Base-by-base conservation (phyloP, 2,888 invertebrate species). In the Drosophila algonquin region DNA sequence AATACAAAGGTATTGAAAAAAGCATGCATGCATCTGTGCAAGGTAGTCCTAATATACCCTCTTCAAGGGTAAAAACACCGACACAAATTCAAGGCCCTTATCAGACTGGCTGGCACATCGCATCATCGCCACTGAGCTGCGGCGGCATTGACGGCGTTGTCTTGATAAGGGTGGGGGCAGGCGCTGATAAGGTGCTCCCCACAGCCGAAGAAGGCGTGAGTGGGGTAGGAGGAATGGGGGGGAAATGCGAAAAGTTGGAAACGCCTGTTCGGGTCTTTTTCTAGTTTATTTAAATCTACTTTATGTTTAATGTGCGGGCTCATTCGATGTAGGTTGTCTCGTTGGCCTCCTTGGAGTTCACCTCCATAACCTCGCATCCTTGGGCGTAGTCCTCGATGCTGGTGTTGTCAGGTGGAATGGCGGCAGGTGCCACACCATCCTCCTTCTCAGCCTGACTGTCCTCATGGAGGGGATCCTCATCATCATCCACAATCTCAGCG, bases 281-380 rank as follows among this genome's bases (percentile, higher is more conserved):
- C 10, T 4, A 30, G 21, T 63, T 64, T 63, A 54, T 64, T 64
- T 40, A 53, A 63, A 18, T 63, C 35, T 12, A 47, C 40, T 40
- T 40, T n/a, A 40, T 40, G 40, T 6, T 40, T 16, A 47, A 24
- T 46, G n/a, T 9, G 6, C 3, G 44, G 44, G 10, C 21, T 32
- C 2, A 24, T n/a, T 45, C 18, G 40, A 40, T 7, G 40, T 81
- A 88, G 27, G 76, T 78, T 4, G 84, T 86, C 50, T 90, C 89
- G 55, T 90, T 87, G 18, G 71, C 77, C 75, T 89, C 90, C 18
- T 88, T 75, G 10, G 89, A 82, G 54, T 76, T 73, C 14, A 76
- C 74, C 50, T 88, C 89, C 62, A 76, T 76, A 24, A 77, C 89
- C 48, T 87, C 90, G 53, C 90, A 90, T 32, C 90, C 90, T 67